These are phyloP conservation scores for Perithous albicinctus DNA, from an alignment of 2,888 invertebrate genomes.

Conservation along the genomic window DNA sequence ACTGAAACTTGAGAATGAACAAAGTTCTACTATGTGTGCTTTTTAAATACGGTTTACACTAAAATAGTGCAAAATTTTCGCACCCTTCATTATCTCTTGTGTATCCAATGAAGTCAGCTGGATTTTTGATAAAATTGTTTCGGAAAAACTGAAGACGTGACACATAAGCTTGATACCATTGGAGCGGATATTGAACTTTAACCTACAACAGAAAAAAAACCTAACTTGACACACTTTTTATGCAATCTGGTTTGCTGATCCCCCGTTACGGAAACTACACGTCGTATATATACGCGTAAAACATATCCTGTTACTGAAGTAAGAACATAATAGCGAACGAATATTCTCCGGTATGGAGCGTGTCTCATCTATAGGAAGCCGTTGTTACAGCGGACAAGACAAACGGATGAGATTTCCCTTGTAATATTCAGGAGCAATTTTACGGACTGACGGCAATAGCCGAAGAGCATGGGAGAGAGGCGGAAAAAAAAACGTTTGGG, in stretches of 20 bases:
- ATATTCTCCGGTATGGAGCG: neutral
- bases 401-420: neutral
- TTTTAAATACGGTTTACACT: too few species aligned
- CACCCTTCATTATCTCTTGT: neutral
- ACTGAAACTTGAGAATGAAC: too few species aligned
- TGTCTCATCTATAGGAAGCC: neutral
- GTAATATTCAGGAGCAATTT: conserved; percentile 21
- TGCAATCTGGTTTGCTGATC: neutral
- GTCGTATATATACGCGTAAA: neutral
- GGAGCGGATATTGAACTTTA: too few species aligned
- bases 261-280: neutral
- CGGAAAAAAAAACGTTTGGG: conserved; percentile 2
- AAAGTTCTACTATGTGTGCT: too few species aligned
- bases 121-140: too few species aligned
- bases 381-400: neutral
- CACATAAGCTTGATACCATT: too few species aligned
- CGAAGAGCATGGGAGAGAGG: neutral
- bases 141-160: too few species aligned
- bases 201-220: too few species aligned
- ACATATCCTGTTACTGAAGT: neutral
- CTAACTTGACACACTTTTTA: neutral
- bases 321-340: neutral
- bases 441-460: conserved; percentile 2
- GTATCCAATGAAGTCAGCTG: too few species aligned
- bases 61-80: too few species aligned